These are phyloP conservation scores for Hemichromis elongatus DNA, from an alignment of 2,113 vertebrate genomes.

Conservation along the genomic window DNA sequence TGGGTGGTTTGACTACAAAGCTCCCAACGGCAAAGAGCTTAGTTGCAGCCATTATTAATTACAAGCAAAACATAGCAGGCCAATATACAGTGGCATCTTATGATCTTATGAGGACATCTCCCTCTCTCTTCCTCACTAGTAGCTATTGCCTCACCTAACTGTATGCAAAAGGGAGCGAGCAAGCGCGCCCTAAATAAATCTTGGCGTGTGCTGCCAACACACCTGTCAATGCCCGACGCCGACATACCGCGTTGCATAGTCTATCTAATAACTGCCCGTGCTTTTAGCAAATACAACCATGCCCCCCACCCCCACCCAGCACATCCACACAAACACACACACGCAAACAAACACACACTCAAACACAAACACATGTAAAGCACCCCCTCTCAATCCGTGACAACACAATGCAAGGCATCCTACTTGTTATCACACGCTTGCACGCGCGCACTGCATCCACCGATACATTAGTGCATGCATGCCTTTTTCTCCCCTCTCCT, in stretches of 20 bases:
- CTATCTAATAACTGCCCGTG: constrained; percentile 20
- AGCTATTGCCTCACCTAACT: constrained; percentile 43
- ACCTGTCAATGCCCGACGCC: constrained; percentile 60
- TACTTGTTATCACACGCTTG: constrained; percentile 5
- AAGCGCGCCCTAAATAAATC: constrained; percentile 60
- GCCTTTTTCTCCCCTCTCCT: not conserved
- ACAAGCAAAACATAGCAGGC: constrained; percentile 49
- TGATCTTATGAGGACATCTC: constrained; percentile 3
- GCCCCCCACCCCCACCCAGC: not conserved
- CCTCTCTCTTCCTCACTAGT: not conserved
- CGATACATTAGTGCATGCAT: not conserved
- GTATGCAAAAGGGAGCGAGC: constrained; percentile 50
- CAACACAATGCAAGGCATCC: constrained; percentile 18
- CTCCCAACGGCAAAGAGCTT: constrained; percentile 29
- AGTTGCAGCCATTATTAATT: constrained; percentile 48
- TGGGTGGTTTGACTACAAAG: constrained; percentile 41
- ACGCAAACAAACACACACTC: not conserved
- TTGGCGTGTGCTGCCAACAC: constrained; percentile 48
- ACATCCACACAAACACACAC: constrained; percentile 15
- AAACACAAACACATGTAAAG: constrained; percentile 8
- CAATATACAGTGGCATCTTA: constrained; percentile 38
- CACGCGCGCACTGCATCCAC: not conserved
- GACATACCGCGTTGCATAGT: constrained; percentile 34
- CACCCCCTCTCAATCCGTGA: constrained; percentile 26
- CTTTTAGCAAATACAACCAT: constrained; percentile 21